phyloP scores from a whole-genome alignment of 53 echinoderm and acorn worm species.

The Paracentrotus lividus region DNA sequence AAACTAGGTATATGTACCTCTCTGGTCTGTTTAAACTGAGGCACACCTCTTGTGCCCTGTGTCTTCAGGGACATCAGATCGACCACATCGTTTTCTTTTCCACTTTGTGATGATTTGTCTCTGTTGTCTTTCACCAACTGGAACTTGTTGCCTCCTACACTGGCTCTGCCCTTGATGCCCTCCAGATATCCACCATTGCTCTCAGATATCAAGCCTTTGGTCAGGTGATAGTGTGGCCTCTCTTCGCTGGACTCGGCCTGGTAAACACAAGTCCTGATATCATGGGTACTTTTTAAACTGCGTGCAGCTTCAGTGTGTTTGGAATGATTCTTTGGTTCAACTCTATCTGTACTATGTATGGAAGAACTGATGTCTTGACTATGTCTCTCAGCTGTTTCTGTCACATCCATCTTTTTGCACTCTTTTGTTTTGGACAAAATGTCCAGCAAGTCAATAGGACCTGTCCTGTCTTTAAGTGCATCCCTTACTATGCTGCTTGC shows the following conservation, averaged over 20 bases:
- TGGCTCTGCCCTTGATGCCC: neutral
- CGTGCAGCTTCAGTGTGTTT: neutral
- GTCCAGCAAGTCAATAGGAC: conserved; percentile 44
- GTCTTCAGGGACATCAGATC: conserved; percentile 24
- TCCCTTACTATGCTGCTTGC: neutral
- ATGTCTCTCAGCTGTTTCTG: neutral
- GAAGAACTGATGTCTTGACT: neutral
- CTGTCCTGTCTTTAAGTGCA: conserved; percentile 24
- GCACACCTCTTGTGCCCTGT: neutral
- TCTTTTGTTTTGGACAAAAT: conserved; percentile 8
- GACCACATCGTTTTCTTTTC: neutral
- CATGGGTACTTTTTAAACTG: neutral
- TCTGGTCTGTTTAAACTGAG: conserved; percentile 19
- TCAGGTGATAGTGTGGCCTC: conserved; percentile 37
- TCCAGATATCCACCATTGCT: neutral
- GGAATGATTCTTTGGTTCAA: neutral
- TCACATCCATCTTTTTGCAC: neutral
- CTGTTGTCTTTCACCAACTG: neutral
- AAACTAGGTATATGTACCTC: neutral
- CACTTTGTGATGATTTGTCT: neutral
- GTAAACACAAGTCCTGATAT: neutral
- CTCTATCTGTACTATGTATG: neutral
- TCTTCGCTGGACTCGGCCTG: conserved; percentile 20
- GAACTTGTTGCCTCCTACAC: neutral
- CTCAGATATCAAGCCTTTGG: neutral